Evolutionary conservation across 2,797 vertebrate species (phyloP).

Genomic region (Botia almorhae): DNA sequence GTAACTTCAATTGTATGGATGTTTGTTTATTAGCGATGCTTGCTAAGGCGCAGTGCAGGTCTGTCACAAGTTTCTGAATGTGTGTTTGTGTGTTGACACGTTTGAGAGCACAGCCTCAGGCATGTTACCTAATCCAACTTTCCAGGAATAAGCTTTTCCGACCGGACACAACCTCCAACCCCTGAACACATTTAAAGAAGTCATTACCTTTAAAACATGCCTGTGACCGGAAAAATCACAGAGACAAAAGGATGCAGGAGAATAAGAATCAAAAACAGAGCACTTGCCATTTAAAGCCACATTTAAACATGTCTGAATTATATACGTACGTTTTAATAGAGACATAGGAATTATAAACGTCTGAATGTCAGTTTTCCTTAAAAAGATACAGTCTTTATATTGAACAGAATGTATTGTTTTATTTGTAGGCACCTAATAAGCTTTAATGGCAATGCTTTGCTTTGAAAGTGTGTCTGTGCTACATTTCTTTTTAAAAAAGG

Average conservation of each 20-base stretch:
- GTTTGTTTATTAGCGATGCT: not conserved
- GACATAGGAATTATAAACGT: too few species aligned
- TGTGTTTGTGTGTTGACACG: not conserved
- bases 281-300: too few species aligned
- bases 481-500: too few species aligned
- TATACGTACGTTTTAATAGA: too few species aligned
- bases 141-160: constrained; percentile 52
- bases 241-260: not conserved
- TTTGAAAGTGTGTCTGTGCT: too few species aligned
- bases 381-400: too few species aligned
- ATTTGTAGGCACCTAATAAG: not conserved
- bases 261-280: constrained; percentile 37
- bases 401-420: not conserved
- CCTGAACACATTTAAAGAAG: constrained; percentile 33
- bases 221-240: constrained; percentile 16
- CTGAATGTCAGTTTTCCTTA: too few species aligned
- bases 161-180: constrained; percentile 37
- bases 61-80: constrained; percentile 1
- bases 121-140: constrained; percentile 38
- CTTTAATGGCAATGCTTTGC: not conserved
- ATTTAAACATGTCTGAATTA: too few species aligned
- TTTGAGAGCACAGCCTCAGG: constrained; percentile 24
- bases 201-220: constrained; percentile 25
- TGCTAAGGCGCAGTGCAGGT: not conserved
- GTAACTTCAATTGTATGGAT: not conserved